Evolutionary conservation across 2,888 invertebrate species (phyloP), one percentile per base, ranked within the genome.

Genomic region (Hedya salicella): DNA sequence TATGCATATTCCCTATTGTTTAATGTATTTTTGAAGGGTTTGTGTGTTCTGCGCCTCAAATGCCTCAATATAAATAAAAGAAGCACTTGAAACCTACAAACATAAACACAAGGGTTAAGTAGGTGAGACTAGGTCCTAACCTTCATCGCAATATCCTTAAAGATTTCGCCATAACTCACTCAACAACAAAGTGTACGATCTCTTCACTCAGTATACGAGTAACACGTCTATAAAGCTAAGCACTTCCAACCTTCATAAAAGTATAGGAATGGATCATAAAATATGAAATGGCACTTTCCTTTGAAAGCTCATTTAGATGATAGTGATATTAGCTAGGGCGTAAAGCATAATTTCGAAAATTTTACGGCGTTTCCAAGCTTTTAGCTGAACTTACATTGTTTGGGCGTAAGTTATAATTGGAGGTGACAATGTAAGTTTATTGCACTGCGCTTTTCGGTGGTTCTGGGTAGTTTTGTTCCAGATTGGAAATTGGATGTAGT

Each of bases 211-310:
- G 39, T 48, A 46, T 49, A 42, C 30, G 19, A 14, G 53, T 64
- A 68, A 68, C 68, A 68, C 64, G 53, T 16, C 54, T 42, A 68
- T 68, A 68, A 68, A 68, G 32, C 61, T 13, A 53, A 68, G 66
- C 57, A 68, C 62, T 65, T 62, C 52, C 62, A 67, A 62, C 68
- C 65, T 52, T 59, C 68, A 68, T 68, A 68, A 68, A 68, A 68
- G 66, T 68, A 56, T 61, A 52, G 52, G 52, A 68, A 66, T 66
- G 61, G 68, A n/a, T 62, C 68, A 48, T 68, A 68, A 68, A 68
- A 62, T 66, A 52, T 60, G 66, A 62, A 66, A 66, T 59, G 68
- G 62, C 66, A 66, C 62, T 68, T 62, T 61, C 56, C 68, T 66
- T 57, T 64, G 61, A 56, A 60, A 60, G 64, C 60, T 60, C 65